Evolutionary conservation across 2,113 vertebrate genomes (phyloP).

Genomic region (Sciurus niger): DNA sequence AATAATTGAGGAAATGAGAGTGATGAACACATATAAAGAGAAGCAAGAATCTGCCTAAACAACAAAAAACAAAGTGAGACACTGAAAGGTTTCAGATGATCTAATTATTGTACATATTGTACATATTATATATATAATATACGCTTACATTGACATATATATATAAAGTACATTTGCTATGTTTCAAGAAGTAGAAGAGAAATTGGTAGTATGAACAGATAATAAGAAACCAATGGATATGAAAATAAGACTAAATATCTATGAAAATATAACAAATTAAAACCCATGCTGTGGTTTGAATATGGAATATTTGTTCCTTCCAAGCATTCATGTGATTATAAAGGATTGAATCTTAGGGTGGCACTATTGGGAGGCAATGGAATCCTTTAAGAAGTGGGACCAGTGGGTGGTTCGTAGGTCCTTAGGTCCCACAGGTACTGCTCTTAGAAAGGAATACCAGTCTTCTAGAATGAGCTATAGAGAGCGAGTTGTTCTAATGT

Average conservation of each 20-base stretch:
- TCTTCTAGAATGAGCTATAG: background rate
- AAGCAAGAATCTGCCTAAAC: background rate
- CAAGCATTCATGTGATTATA: background rate
- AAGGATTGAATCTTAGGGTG: background rate
- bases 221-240: constrained; percentile 11
- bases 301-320: background rate
- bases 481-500: background rate
- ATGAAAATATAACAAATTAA: constrained; percentile 52
- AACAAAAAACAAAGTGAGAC: constrained; percentile 6
- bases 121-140: background rate
- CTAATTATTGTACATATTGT: background rate
- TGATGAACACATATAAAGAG: background rate
- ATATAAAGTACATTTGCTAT: background rate
- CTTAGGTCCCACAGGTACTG: background rate
- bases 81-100: background rate
- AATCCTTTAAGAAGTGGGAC: too few relatives aligned
- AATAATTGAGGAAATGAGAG: background rate
- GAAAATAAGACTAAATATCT: constrained; percentile 33
- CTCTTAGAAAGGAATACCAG: background rate
- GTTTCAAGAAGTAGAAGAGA: background rate
- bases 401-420: background rate
- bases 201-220: background rate
- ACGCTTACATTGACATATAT: background rate
- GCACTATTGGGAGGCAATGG: background rate
- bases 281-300: background rate